phyloP scores from a whole-genome alignment of 2,113 vertebrate genomes.

The Sylvietta virens region DNA sequence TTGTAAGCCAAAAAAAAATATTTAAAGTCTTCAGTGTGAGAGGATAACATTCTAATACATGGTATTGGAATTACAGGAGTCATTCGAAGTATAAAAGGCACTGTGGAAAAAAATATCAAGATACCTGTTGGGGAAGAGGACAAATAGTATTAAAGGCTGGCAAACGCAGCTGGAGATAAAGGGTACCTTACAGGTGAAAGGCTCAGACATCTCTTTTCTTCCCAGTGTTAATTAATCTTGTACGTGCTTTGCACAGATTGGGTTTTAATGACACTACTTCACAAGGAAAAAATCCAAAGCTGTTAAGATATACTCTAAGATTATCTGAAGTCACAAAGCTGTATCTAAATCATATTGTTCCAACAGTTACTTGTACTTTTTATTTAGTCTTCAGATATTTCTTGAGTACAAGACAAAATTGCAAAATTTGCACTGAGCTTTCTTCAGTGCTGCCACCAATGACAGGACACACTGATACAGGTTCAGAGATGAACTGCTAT shows the following conservation, averaged over 20 bases:
- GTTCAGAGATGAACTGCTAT: neutral
- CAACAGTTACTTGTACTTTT: neutral
- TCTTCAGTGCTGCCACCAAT: neutral
- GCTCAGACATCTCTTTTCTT: slow-evolving; percentile 15
- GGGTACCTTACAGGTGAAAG: slow-evolving; percentile 42
- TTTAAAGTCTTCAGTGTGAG: neutral
- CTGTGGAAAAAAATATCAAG: neutral
- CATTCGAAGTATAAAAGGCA: neutral
- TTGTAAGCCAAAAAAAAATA: neutral
- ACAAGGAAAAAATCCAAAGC: neutral
- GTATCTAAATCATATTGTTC: neutral
- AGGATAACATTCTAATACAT: neutral
- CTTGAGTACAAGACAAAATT: neutral
- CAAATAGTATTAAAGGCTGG: slow-evolving; percentile 36
- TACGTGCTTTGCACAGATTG: neutral
- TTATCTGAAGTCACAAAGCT: neutral
- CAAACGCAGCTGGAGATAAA: slow-evolving; percentile 48
- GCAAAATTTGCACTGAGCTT: neutral
- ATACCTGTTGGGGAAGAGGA: neutral
- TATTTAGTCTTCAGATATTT: neutral
- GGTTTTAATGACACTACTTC: neutral
- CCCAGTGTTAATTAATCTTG: slow-evolving; percentile 32
- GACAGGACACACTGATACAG: neutral
- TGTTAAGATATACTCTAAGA: neutral
- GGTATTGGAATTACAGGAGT: neutral